Evolutionary conservation across 2,113 vertebrate genomes (phyloP).

Genomic region (Struthio camelus): DNA sequence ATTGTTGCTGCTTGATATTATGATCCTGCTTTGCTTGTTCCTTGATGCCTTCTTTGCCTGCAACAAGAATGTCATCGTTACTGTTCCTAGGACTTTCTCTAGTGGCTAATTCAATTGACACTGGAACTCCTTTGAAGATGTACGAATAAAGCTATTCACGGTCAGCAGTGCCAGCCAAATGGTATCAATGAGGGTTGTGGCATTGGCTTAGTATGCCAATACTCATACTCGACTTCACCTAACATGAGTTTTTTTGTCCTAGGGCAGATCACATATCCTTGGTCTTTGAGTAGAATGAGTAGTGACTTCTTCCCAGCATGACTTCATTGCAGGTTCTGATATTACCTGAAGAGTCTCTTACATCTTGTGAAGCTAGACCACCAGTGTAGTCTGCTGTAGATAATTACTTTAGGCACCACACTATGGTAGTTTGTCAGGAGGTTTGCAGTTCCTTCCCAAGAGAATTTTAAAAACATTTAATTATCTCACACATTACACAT

Average conservation of each 20-base stretch:
- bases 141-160: neutral
- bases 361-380: neutral
- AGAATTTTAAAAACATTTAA: neutral
- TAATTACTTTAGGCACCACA: neutral
- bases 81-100: neutral
- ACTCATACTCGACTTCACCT: neutral
- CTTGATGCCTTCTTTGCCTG: neutral
- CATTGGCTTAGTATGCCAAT: neutral
- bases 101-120: accelerated
- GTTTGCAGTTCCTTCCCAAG: neutral
- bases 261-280: neutral
- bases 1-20: neutral
- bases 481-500: neutral
- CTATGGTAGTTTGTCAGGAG: neutral
- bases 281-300: neutral
- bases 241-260: neutral
- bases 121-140: neutral
- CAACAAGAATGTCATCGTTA: neutral
- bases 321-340: neutral
- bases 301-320: neutral
- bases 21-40: accelerated
- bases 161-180: neutral
- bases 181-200: neutral
- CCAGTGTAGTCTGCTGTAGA: neutral
- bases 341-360: neutral